A percentile compares a stretch with the other conserved stretches of the same genome.
phyloP scores from a whole-genome alignment of 1,140 invertebrate genomes.

The Saxidomus purpurata region DNA sequence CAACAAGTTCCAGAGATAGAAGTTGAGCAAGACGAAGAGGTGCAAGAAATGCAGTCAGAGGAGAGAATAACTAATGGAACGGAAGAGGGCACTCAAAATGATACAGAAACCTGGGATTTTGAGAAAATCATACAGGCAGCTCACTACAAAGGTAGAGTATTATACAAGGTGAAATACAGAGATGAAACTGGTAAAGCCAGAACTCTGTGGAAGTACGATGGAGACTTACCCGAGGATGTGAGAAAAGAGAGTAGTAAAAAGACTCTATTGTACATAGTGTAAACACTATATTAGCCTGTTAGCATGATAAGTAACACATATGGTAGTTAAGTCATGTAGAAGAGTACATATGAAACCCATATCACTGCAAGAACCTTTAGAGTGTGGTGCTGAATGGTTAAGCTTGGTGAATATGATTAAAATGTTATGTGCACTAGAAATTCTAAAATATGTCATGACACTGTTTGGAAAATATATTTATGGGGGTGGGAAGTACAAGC shows the following conservation, averaged over 20 bases:
- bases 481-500: no score
- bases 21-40: background rate
- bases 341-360: background rate
- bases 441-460: no score
- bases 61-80: background rate
- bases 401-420: background rate
- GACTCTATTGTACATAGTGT: background rate
- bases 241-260: slow-evolving; percentile 1
- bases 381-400: background rate
- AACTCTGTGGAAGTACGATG: background rate
- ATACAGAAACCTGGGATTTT: background rate
- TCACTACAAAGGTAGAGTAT: background rate
- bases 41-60: background rate
- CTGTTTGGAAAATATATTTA: no score
- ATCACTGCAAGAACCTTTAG: background rate
- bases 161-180: slow-evolving; percentile 10
- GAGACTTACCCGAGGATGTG: slow-evolving; percentile 13
- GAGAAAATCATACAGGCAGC: background rate
- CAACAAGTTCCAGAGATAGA: background rate
- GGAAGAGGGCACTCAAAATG: background rate
- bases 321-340: background rate
- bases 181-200: background rate
- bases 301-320: background rate
- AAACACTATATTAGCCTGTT: no score
- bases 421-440: no score